Base-by-base conservation (phyloP, 2,113 vertebrate species). In the Apus apus region DNA sequence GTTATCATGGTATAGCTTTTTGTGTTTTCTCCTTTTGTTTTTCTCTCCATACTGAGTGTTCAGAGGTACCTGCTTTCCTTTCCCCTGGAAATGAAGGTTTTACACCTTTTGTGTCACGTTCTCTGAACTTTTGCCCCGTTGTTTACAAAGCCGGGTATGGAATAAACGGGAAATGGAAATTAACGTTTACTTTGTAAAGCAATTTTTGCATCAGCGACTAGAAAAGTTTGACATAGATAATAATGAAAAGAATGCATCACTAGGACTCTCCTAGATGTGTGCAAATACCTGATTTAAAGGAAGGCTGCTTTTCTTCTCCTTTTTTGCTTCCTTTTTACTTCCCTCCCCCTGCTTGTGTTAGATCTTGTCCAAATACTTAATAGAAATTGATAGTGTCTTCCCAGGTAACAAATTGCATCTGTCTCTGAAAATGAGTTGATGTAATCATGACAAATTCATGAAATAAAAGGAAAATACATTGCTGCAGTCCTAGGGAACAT, bases 361-460 rank as follows among this genome's bases (percentile, higher is more conserved):
- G 38, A 79, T 76, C 77, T 87, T 94, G 68, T 94, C 89, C 93
- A 95, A 86, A 94, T 81, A 89, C 89, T 89, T 91, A 92, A 84
- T 62, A 66, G 58, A 87, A 92, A 91, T 85, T 91, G 91, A 71
- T 95, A 91, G 85, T 75, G 32, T 88, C 87, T 90, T 87, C 89
- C 77, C 84, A 67, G 81, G 77, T 92, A 93, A 91, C 90, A 89
- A 92, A 89, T 93, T 70, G 57, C 91, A 89, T 95, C 91, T 73
- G 66, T 73, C 68, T 91, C 91, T 87, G 64, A 89, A 90, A 94
- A 65, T 78, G 75, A 94, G 77, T 82, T 93, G 96, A 64, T 57
- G 40, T 94, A 96, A 97, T 97, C 71, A 94, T 96, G 92, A 92
- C 83, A 94, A 91, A 94, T 85, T 86, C 90, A 83, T 90, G 82